These are phyloP conservation scores for Himalopsyche kuldschensis DNA, from an alignment of 2,888 invertebrate species.

Conservation along the genomic window DNA sequence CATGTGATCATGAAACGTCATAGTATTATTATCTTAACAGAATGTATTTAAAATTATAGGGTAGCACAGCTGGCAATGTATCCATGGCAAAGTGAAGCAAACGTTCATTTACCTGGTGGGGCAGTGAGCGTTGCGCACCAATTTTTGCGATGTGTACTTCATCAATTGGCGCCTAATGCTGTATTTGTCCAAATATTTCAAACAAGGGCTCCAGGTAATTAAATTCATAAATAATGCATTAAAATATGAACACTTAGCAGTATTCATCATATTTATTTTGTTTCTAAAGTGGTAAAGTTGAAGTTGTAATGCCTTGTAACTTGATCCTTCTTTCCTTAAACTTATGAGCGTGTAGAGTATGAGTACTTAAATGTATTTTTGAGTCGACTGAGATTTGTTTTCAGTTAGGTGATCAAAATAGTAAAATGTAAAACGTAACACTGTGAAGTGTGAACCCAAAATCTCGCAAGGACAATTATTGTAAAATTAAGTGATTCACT, in stretches of 20 bases:
- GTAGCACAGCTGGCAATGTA: slow-evolving; percentile 78
- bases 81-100: slow-evolving; percentile 87
- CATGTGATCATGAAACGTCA: neutral
- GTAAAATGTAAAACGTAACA: no score
- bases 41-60: slow-evolving; percentile 48
- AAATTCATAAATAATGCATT: neutral
- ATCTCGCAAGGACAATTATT: no score
- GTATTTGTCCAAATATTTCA: slow-evolving; percentile 95
- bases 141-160: slow-evolving; percentile 93
- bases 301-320: no score
- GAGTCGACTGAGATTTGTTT: no score
- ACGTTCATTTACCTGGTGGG: slow-evolving; percentile 89
- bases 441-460: no score
- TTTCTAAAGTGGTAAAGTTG: no score
- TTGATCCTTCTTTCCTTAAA: no score
- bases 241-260: neutral
- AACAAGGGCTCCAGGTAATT: slow-evolving; percentile 78
- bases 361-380: no score
- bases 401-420: no score
- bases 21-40: neutral
- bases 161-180: slow-evolving; percentile 95
- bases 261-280: neutral
- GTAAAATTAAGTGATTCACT: no score
- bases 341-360: no score
- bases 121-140: slow-evolving; percentile 95